Conservation (phyloP, 2,888 invertebrate genomes). For the Micoletzkya japonica region DNA sequence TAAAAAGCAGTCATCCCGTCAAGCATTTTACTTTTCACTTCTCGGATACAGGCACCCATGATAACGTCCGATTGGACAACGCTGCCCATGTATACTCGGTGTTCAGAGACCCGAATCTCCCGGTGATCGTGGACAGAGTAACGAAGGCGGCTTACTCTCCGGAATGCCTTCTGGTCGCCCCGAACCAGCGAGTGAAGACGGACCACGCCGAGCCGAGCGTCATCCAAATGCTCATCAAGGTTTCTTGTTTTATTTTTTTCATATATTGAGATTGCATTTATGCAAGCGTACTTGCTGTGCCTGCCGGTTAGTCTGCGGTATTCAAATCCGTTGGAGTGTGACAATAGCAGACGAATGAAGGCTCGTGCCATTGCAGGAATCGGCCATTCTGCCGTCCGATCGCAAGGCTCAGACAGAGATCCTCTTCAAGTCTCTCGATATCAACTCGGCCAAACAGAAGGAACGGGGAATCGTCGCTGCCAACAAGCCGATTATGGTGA, state of each 20-base stretch:
- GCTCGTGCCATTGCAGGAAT: not conserved
- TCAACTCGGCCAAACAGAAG: not conserved
- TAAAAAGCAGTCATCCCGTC: too few relatives aligned
- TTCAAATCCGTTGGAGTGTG: not conserved
- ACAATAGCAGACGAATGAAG: not conserved
- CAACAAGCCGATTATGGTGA: not conserved
- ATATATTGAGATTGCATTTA: not conserved
- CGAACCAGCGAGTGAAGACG: slow-evolving; percentile 14
- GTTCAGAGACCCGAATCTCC: not conserved
- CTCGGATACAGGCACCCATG: too few relatives aligned
- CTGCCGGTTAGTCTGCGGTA: not conserved
- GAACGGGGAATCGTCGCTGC: not conserved
- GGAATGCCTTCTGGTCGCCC: not conserved
- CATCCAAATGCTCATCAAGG: slow-evolving; percentile 3
- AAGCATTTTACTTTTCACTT: too few relatives aligned
- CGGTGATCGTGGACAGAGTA: not conserved
- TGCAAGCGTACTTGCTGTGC: too few relatives aligned
- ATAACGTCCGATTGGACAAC: too few relatives aligned
- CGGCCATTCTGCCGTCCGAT: not conserved
- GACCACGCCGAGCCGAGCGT: not conserved
- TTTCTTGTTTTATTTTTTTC: not conserved
- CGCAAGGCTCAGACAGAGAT: not conserved
- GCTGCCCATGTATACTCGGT: too few relatives aligned
- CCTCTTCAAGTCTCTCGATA: not conserved
- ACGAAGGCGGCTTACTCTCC: not conserved